Evolutionary conservation across 2,797 vertebrate species (phyloP).

Genomic region (Phyllotis vaccarum): DNA sequence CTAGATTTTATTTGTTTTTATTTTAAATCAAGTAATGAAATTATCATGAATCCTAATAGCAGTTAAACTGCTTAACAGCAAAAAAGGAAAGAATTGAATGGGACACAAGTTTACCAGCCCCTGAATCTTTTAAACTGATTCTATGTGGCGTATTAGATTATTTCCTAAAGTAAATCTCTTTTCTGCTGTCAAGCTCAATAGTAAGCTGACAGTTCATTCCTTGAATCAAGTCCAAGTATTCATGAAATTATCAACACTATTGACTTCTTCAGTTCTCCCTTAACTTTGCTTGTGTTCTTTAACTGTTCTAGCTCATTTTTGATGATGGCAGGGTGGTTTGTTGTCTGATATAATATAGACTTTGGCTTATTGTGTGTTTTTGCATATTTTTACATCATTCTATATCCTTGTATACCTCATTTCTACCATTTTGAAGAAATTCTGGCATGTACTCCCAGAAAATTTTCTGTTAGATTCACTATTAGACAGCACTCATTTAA

Average conservation of each 20-base stretch:
- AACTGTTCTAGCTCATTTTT: not conserved
- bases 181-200: not conserved
- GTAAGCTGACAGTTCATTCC: not conserved
- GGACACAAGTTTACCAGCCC: not conserved
- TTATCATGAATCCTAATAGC: not conserved
- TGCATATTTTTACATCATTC: not conserved
- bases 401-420: not conserved
- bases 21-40: not conserved
- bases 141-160: not conserved
- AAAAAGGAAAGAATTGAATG: not conserved
- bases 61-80: not conserved
- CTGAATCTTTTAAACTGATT: not conserved
- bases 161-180: not conserved
- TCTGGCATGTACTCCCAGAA: not conserved
- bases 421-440: not conserved
- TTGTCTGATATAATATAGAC: not conserved
- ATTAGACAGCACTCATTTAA: not conserved
- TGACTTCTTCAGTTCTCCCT: not conserved
- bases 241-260: not conserved
- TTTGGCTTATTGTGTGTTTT: not conserved
- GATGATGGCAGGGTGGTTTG: not conserved
- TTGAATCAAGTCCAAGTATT: not conserved
- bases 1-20: conserved; percentile 5
- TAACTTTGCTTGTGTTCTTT: not conserved
- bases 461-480: not conserved